phyloP scores from a whole-genome alignment of 1,140 invertebrate genomes.

The Helicoverpa armigera region DNA sequence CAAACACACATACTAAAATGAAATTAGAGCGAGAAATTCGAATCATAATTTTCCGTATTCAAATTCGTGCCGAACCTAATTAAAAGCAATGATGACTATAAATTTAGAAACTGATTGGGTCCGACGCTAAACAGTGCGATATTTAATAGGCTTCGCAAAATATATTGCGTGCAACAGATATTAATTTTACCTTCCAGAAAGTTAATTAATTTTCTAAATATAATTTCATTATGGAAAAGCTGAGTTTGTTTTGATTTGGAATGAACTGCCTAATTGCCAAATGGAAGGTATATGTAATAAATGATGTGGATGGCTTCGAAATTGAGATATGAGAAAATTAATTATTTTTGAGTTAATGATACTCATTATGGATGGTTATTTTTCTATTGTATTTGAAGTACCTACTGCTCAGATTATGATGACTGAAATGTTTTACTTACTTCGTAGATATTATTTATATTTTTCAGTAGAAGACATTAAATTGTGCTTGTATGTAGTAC shows the following conservation, averaged over 20 bases:
- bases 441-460: too few relatives aligned
- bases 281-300: conserved; percentile 11
- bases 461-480: too few relatives aligned
- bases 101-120: conserved; percentile 28
- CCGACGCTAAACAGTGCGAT: neutral
- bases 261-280: conserved; percentile 10
- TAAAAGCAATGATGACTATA: conserved; percentile 35
- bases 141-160: conserved; percentile 31
- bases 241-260: conserved; percentile 32
- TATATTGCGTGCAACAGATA: conserved; percentile 24
- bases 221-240: conserved; percentile 25
- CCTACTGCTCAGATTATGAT: too few relatives aligned
- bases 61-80: conserved; percentile 25
- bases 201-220: conserved; percentile 42
- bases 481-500: too few relatives aligned
- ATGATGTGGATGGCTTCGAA: neutral
- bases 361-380: too few relatives aligned
- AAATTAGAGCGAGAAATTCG: conserved; percentile 13
- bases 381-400: too few relatives aligned
- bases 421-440: too few relatives aligned
- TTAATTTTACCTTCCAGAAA: conserved; percentile 43
- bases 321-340: neutral
- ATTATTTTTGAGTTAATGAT: too few relatives aligned
- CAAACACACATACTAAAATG: neutral
- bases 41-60: conserved; percentile 15